Base-by-base conservation (phyloP, 2,888 invertebrate species). In the Folsomia manolachei region DNA sequence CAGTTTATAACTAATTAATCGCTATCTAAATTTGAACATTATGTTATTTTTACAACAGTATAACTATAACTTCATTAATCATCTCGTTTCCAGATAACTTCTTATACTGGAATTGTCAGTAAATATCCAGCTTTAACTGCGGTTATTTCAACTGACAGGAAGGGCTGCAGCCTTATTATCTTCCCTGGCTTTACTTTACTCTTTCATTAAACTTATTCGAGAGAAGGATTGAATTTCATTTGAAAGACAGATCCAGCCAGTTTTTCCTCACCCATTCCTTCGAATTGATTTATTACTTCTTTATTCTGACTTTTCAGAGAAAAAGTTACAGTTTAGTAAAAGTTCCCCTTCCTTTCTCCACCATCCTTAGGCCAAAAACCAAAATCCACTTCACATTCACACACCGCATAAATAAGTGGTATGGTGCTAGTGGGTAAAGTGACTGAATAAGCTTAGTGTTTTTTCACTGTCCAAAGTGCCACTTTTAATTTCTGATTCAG, bases 171-270 rank as follows among this genome's bases (percentile, higher is more conserved):
- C n/a, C n/a, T n/a, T n/a, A n/a, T n/a, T n/a, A n/a, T n/a, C n/a
- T n/a, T n/a, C n/a, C n/a, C n/a, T n/a, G n/a, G n/a, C n/a, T n/a
- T n/a, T n/a, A 9, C 14, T 39, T 14, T 39, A 39, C 14, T 39
- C 39, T 39, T 39, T 39, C n/a, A 14, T 39, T 14, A 4, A 39
- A 39, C 39, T 39, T 39, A n/a, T n/a, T 39, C 39, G 14, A 39
- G 39, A 14, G 39, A 39, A 39, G 39, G 23, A 60, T 60, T 60
- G 60, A 60, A 60, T 60, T 60, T 60, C 60, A 60, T 60, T 60
- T n/a, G 4, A 21, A 60, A n/a, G 60, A 60, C 60, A 60, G n/a
- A 60, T 60, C 60, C 7, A 21, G 14, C 14, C 14, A 9, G n/a
- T 60, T n/a, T 60, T n/a, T 7, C 60, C 4, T 60, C 23, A 7